These are phyloP conservation scores for Hedya salicella DNA, from an alignment of 2,888 invertebrate species.

Conservation along the genomic window DNA sequence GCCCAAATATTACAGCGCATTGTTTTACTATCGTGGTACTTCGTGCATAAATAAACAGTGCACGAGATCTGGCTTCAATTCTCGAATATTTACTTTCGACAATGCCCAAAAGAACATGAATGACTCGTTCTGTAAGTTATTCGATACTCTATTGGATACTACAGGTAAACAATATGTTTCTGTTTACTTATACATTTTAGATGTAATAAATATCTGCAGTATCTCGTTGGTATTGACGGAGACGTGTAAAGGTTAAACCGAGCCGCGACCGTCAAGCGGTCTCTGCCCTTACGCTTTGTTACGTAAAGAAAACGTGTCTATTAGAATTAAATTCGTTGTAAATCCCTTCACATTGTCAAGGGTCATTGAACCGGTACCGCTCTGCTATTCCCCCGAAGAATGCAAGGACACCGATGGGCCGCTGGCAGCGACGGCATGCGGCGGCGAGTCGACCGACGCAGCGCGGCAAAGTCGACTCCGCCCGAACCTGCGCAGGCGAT, in stretches of 20 bases:
- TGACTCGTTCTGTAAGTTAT: too few relatives aligned
- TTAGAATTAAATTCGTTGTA: constrained; percentile 62
- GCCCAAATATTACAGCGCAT: constrained; percentile 71
- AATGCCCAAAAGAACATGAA: constrained; percentile 50
- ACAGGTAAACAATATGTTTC: constrained; percentile 50
- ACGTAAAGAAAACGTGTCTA: constrained; percentile 72
- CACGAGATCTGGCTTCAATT: constrained; percentile 75
- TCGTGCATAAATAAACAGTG: constrained; percentile 66
- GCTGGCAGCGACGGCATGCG: constrained; percentile 50
- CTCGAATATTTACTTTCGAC: constrained; percentile 67
- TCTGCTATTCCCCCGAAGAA: constrained; percentile 75
- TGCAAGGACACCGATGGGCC: constrained; percentile 78
- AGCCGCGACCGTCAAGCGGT: constrained; percentile 62
- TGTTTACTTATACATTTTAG: constrained; percentile 40
- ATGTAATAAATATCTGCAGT: constrained; percentile 28
- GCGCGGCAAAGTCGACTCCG: too few relatives aligned
- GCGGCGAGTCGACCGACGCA: constrained; percentile 45
- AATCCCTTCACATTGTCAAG: constrained; percentile 79
- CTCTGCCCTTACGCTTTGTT: constrained; percentile 69
- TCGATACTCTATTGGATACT: constrained; percentile 55
- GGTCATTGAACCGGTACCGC: constrained; percentile 79
- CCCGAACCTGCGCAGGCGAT: constrained; percentile 10
- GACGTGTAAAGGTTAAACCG: constrained; percentile 47
- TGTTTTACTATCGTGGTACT: constrained; percentile 63
- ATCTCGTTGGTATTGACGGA: constrained; percentile 36